Evolutionary conservation across 2,888 invertebrate species (phyloP), one percentile per base, ranked within the genome.

Genomic region (Amphipyra tragopoginis): DNA sequence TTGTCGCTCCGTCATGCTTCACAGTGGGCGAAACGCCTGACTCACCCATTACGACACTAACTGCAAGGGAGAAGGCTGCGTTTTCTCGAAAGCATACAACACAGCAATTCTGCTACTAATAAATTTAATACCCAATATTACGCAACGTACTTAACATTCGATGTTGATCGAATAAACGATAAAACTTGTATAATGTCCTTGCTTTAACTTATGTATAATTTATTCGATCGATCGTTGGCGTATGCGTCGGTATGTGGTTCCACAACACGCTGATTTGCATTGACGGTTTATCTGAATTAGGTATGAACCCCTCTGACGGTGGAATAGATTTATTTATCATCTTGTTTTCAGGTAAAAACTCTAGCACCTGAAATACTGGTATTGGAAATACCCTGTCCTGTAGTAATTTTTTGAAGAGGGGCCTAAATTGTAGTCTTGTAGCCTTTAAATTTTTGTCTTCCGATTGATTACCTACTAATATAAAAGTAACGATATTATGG

Each of bases 171-270:
- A 14, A 60, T 38, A 44, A 7, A 36, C 56, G 57, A 74, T 61
- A 70, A 61, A 52, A 61, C 56, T 52, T 14, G 48, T 7, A 34
- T 26, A 43, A 59, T 64, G 66, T 58, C 75, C 79, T 78, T 66
- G 75, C 52, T 45, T 50, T 38, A 64, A 69, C 44, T 42, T 45
- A 47, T 58, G 50, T 42, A 26, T 70, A 78, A 78, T 71, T 49
- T 64, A 75, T 75, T 66, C 78, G 9, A 11, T 33, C 44, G 11
- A 48, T 54, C 61, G 75, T 65, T 51, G 78, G 75, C 44, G 60
- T 75, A 54, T 65, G 74, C 65, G 49, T 60, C 26, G 75, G 70
- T 57, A 75, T 70, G 71, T 45, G 15, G 21, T 6, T 2, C 0
- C 7, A 10, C 13, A 21, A 15, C 21, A 13, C 8, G n/a, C 0